Conservation (phyloP, 2,797 vertebrate species). For the Potorous gilbertii region DNA sequence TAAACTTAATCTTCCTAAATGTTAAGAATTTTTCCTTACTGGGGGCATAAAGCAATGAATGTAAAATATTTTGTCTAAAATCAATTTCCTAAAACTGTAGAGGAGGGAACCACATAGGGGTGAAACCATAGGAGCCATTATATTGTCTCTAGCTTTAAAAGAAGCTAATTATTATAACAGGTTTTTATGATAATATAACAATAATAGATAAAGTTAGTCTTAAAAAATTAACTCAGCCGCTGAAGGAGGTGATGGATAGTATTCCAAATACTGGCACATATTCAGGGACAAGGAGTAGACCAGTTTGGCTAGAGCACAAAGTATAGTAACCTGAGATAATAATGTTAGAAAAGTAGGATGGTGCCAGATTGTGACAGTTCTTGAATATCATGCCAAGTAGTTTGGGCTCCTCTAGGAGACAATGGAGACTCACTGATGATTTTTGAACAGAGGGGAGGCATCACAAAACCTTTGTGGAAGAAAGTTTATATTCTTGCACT, state of each 20-base stretch:
- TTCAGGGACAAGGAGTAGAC: neutral
- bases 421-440: neutral
- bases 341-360: neutral
- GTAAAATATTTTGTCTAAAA: neutral
- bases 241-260: neutral
- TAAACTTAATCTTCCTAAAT: neutral
- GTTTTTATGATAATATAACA: neutral
- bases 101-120: neutral
- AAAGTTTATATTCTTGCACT: neutral
- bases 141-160: neutral
- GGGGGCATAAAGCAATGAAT: neutral
- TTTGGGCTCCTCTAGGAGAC: neutral
- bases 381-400: neutral
- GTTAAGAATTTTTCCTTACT: neutral
- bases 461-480: neutral
- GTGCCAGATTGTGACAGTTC: neutral
- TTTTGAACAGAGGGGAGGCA: neutral
- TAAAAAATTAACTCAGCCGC: neutral
- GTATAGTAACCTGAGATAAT: neutral
- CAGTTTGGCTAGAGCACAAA: neutral
- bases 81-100: neutral
- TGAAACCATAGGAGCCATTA: neutral
- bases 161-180: neutral
- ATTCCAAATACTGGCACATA: neutral
- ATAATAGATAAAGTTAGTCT: neutral